Percentiles rank a stretch among this genome's conserved stretches.
Conservation (phyloP, 2,797 vertebrate genomes). For the Urophycis tenuis region DNA sequence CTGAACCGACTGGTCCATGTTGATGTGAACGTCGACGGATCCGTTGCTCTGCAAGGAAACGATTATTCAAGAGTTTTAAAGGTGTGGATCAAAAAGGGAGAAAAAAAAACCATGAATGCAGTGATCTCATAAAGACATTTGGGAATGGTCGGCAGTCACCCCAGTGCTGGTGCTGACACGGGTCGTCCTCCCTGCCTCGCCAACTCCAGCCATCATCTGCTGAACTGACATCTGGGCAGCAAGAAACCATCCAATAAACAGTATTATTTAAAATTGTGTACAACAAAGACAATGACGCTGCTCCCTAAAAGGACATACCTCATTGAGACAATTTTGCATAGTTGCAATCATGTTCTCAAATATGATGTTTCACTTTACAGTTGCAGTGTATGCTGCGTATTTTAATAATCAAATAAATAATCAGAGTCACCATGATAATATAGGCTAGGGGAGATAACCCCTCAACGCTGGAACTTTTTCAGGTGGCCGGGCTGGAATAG, state of each 20-base stretch:
- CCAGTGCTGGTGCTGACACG: slow-evolving; percentile 61
- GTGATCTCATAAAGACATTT: neutral
- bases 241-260: slow-evolving; percentile 8
- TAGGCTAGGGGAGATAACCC: neutral
- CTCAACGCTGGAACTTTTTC: neutral
- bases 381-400: neutral
- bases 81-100: neutral
- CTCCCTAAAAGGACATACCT: neutral
- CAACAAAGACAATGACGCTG: neutral
- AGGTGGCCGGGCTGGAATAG: neutral
- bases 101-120: neutral
- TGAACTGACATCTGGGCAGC: slow-evolving; percentile 64
- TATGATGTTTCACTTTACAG: neutral
- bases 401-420: neutral
- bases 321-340: neutral
- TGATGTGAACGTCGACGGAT: slow-evolving; percentile 79
- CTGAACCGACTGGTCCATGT: slow-evolving; percentile 72
- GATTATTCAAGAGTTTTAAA: neutral
- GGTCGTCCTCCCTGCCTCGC: slow-evolving; percentile 57
- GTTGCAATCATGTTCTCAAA: neutral
- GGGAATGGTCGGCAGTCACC: slow-evolving; percentile 46
- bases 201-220: slow-evolving; percentile 66
- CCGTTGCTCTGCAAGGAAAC: slow-evolving; percentile 57
- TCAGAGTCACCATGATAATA: neutral
- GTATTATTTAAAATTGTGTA: neutral